Base-by-base conservation (phyloP, 2,888 invertebrate species). In the Megalurothrips usitatus region DNA sequence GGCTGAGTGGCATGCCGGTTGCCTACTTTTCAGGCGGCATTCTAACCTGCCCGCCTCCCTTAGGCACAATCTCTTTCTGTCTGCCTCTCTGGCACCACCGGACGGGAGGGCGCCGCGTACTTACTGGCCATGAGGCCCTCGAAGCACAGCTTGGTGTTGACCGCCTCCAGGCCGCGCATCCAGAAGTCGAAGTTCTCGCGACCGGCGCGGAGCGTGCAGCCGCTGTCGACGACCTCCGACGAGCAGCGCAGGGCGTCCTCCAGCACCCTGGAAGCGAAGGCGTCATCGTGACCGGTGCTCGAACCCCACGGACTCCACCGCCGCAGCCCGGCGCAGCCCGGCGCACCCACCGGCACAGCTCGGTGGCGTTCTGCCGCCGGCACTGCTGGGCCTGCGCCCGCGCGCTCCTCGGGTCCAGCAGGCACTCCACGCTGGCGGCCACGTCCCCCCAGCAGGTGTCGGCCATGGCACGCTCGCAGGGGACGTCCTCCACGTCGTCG, bases 131-230 rank as follows among this genome's bases (percentile, higher is more conserved):
- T 75, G 11, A 26, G 68, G 23, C 26, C 26, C 23, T 75, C 68
- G 68, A 75, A 75, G 68, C 68, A 75, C 23, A 75, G 26, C 68
- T 75, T 75, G 68, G 23, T 75, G 68, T 75, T 26, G 68, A 75
- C 68, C 23, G 68, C 68, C 68, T 75, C 68, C 68, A 75, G 9
- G 23, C 68, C 68, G 23, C 68, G 68, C 12, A 75, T 26, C 68
- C 68, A 75, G 26, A 75, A 75, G 68, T 75, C 68, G 10, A 75
- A 75, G 26, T 75, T 75, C 26, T 75, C 68, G 10, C 68, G 23
- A 11, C 26, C 68, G 68, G 68, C 11, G 6, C 26, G 9, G 23
- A 75, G 68, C 10, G 12, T 26, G 68, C 68, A 75, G 68, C 68
- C 12, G 26, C 12, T 11, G 23, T 75, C 68, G 23, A 12, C 68